These are phyloP conservation scores for Tichodroma muraria DNA, from an alignment of 2,113 vertebrate species.

Conservation along the genomic window DNA sequence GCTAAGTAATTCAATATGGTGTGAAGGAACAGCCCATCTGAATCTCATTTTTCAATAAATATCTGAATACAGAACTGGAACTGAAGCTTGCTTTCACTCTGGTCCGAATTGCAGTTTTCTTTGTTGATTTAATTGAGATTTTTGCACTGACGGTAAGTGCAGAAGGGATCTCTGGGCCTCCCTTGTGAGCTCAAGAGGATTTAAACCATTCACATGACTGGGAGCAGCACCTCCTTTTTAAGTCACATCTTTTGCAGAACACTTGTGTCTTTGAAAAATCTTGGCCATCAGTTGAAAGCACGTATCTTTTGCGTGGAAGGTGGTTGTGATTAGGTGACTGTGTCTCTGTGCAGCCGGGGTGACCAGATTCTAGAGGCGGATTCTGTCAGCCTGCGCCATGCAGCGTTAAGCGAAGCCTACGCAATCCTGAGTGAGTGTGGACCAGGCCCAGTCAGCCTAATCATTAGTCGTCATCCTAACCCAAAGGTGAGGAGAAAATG, in stretches of 20 bases:
- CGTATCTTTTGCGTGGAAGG: not conserved
- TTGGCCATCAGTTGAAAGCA: not conserved
- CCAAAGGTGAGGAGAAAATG: conserved; percentile 80
- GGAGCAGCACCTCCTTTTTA: not conserved
- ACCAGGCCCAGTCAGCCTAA: conserved; percentile 89
- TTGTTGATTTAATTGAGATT: not conserved
- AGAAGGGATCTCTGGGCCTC: not conserved
- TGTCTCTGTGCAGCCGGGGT: conserved; percentile 77
- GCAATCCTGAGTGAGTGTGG: conserved; percentile 92
- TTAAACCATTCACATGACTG: not conserved
- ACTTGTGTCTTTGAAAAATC: not conserved
- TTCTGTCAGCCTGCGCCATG: conserved; percentile 86
- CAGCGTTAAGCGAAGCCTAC: conserved; percentile 88
- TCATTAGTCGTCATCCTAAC: conserved; percentile 92
- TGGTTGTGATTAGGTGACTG: not conserved
- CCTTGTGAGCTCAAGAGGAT: not conserved
- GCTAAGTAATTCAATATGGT: conserved; percentile 53
- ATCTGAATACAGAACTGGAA: not conserved
- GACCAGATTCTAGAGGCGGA: conserved; percentile 96
- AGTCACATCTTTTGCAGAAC: not conserved
- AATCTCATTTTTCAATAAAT: conserved; percentile 11
- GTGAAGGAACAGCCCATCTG: not conserved
- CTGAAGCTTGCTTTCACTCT: not conserved
- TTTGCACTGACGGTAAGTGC: not conserved
- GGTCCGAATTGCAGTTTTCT: not conserved